Conservation (phyloP, 2,888 invertebrate genomes). For the Penaeus monodon region DNA sequence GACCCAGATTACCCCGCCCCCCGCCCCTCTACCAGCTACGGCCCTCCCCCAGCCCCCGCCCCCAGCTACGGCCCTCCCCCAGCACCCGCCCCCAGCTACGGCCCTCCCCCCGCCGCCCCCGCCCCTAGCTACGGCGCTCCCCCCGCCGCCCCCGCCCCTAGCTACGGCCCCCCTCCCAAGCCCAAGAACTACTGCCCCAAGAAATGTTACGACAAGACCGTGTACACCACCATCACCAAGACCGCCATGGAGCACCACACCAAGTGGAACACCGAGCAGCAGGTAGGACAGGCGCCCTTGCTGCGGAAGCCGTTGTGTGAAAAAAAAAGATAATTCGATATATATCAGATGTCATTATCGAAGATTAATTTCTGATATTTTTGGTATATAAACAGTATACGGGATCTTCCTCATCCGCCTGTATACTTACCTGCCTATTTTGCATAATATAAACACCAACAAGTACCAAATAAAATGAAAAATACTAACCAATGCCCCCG, state of each 20-base stretch:
- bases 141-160: constrained; percentile 43
- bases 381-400: too few relatives aligned
- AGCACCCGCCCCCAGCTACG: constrained; percentile 37
- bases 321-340: too few relatives aligned
- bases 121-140: constrained; percentile 39
- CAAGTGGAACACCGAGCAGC: constrained; percentile 55
- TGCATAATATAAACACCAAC: too few relatives aligned
- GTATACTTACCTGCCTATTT: too few relatives aligned
- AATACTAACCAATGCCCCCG: background rate
- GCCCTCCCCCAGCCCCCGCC: constrained; percentile 25
- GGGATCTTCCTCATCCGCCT: too few relatives aligned
- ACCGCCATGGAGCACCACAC: constrained; percentile 63
- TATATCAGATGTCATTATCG: too few relatives aligned
- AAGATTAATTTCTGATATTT: too few relatives aligned
- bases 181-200: constrained; percentile 61
- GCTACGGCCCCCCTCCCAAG: constrained; percentile 60
- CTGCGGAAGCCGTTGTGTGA: too few relatives aligned
- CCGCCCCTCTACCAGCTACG: constrained; percentile 28
- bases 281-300: constrained; percentile 8
- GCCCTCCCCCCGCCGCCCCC: constrained; percentile 38
- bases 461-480: too few relatives aligned
- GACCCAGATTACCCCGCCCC: constrained; percentile 51
- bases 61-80: constrained; percentile 21
- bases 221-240: constrained; percentile 62
- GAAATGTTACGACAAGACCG: constrained; percentile 64